Percentiles rank a stretch among this genome's conserved stretches.
These are phyloP conservation scores for Leptatherina wallacei DNA, from an alignment of 2,797 vertebrate genomes.

Conservation along the genomic window DNA sequence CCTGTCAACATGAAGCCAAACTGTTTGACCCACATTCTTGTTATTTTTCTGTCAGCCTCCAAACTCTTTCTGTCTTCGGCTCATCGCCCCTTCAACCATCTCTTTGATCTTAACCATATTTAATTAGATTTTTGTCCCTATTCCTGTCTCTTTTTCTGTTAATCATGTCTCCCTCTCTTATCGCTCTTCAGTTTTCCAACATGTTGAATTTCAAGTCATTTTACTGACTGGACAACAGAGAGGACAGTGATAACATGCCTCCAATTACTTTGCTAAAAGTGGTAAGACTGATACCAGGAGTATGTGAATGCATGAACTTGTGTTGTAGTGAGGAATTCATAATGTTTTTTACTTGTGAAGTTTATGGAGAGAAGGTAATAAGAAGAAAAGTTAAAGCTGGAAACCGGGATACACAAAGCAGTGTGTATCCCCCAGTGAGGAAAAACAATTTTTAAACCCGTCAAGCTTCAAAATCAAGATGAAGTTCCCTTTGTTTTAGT, in stretches of 20 bases:
- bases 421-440: not conserved
- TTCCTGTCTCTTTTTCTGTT: slow-evolving; percentile 13
- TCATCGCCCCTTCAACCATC: slow-evolving; percentile 8
- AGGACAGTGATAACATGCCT: slow-evolving; percentile 21
- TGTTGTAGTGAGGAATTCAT: not conserved
- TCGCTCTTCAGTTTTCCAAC: slow-evolving; percentile 12
- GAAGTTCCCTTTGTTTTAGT: slow-evolving; percentile 16
- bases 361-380: not conserved
- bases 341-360: not conserved
- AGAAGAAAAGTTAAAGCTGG: not conserved
- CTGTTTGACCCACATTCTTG: slow-evolving; percentile 23
- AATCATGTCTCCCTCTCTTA: slow-evolving; percentile 7
- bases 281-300: not conserved
- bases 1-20: slow-evolving; percentile 46
- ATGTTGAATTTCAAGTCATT: slow-evolving; percentile 23
- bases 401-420: not conserved
- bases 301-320: not conserved
- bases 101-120: slow-evolving; percentile 4
- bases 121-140: slow-evolving; percentile 10
- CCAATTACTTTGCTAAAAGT: not conserved
- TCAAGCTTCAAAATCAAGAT: not conserved
- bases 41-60: slow-evolving; percentile 23
- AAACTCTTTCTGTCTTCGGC: slow-evolving; percentile 4
- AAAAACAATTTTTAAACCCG: not conserved
- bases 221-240: slow-evolving; percentile 25